phyloP scores from a whole-genome alignment of 1,140 invertebrate genomes.

The Dreissena rostriformis region DNA sequence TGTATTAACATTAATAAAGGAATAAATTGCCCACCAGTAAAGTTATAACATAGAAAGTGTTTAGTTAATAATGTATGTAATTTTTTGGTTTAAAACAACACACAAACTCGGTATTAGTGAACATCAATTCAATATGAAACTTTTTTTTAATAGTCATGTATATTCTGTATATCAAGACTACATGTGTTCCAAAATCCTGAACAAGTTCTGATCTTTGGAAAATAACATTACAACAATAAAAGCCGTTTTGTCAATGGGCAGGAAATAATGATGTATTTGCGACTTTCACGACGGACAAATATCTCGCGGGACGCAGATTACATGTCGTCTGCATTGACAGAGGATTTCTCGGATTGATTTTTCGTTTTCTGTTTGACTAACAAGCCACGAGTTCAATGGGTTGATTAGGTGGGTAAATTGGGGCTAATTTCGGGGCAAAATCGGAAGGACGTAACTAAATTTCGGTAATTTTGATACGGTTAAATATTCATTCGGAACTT shows the following conservation, averaged over 20 bases:
- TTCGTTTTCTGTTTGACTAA: conserved; percentile 47
- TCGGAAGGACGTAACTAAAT: conserved; percentile 55
- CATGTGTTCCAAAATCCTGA: too few species aligned
- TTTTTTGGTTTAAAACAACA: too few species aligned
- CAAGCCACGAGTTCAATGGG: conserved; percentile 33
- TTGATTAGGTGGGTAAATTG: conserved; percentile 66
- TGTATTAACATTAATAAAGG: too few species aligned
- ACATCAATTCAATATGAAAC: too few species aligned
- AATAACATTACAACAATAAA: too few species aligned
- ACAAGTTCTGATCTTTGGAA: too few species aligned
- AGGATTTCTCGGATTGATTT: conserved; percentile 44
- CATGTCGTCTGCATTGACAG: conserved; percentile 18
- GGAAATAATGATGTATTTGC: conserved; percentile 45
- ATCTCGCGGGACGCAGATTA: conserved; percentile 23
- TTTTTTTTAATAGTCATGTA: too few species aligned
- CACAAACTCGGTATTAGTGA: too few species aligned
- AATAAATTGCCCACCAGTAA: too few species aligned
- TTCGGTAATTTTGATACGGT: conserved; percentile 34
- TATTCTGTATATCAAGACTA: too few species aligned
- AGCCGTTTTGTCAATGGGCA: background rate
- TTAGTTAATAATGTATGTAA: too few species aligned
- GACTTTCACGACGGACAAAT: background rate
- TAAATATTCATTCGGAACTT: conserved; percentile 31
- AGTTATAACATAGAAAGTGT: too few species aligned
- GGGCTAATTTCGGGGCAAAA: conserved; percentile 67